Evolutionary conservation across 1,140 invertebrate genomes (phyloP), one percentile per base, ranked within the genome.

Genomic region (Drosophila orena): DNA sequence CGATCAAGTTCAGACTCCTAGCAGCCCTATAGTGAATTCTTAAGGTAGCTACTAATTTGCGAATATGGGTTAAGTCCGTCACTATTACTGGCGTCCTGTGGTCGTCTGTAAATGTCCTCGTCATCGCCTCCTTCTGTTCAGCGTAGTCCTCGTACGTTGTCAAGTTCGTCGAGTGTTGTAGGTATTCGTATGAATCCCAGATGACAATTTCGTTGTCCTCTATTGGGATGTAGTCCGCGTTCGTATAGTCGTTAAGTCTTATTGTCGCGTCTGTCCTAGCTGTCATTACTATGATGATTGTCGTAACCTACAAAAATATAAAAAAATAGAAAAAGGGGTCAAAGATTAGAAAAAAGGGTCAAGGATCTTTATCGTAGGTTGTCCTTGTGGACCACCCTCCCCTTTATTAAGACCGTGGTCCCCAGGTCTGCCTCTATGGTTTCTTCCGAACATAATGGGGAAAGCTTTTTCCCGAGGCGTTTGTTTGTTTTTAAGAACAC

Each of bases 1-100:
- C 27, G 6, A 27, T 27, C 40, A 52, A 3, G 10, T 71, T 53
- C 27, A 57, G 64, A 15, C 46, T 64, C 4, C 52, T 44, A 40
- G 50, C 17, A 20, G 20, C 17, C n/a, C 37, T 59, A 59, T 59
- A 46, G 27, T 27, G 27, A 27, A 27, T 0, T 7, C 7, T 7
- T 27, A 27, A 27, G 27, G 27, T 27, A 0, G 27, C 1, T 0
- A 27, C 1, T 5, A 56, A 58, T 12, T 57, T 57, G 12, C 55
- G 37, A 55, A 55, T 42, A 4, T 54, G 52, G 12, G 14, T 8
- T 4, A 27, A 20, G 20, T 55, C 53, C n/a, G 20, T 40, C 10
- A 4, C 15, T 40, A 54, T 54, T 2, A 40, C 35, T 4, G 54
- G 15, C 34, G 8, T 54, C 12, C 8, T 8, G 38, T 27, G 27